Evolutionary conservation across 2,888 invertebrate species (phyloP), one percentile per base, ranked within the genome.

Genomic region (Ellobium chinense): DNA sequence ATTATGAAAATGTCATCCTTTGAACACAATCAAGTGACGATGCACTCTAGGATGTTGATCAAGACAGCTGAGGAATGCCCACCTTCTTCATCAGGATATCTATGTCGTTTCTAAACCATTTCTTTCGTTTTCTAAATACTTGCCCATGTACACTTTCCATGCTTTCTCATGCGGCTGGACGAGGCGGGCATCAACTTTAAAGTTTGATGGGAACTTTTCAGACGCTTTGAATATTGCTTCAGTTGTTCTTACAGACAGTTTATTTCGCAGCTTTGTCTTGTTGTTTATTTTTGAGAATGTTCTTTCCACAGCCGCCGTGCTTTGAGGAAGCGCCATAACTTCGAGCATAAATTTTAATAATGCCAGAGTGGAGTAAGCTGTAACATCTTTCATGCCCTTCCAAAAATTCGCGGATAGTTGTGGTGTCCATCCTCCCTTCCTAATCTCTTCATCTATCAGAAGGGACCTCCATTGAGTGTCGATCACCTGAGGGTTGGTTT

Each of bases 181-280:
- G 12, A 21, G n/a, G n/a, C 60, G n/a, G 27, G 27, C 60, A 24
- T 24, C 60, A 9, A 60, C 60, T 7, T 14, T n/a, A 31, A 65
- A 65, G 34, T 65, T 65, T 4, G 27, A 5, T 31, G 65, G 65
- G 29, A 65, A 65, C 9, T 31, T 4, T 29, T 27, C 27, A 5
- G 65, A 65, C 29, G 29, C 65, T 65, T 65, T 65, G 4, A 65
- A 21, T 7, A 65, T 65, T 5, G 65, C 65, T 65, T 70, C 70
- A 18, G 54, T 39, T 54, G 54, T 46, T 70, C 29, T n/a, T 9
- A 46, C 70, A 18, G 54, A 18, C 29, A 60, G 21, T n/a, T 27
- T 60, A 31, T 65, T 65, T 29, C 65, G n/a, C 12, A 31, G 65
- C 29, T 65, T 65, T 18, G 65, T 65, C 34, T 65, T 31, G 65